phyloP scores from a whole-genome alignment of 2,113 vertebrate genomes.

The Myrmophylax atrothorax region DNA sequence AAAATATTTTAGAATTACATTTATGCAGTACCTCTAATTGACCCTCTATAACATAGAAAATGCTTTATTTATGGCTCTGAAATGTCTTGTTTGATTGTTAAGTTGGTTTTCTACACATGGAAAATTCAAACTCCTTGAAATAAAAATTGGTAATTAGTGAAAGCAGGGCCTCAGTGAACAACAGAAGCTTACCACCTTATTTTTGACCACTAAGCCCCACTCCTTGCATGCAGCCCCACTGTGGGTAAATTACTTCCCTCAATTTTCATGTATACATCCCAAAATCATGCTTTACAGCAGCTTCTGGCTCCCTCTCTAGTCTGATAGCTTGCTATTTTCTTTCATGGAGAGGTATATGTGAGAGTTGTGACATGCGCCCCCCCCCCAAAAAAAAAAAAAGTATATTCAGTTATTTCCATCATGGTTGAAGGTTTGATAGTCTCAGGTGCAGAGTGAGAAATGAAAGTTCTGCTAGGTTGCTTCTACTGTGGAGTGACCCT shows the following conservation, averaged over 20 bases:
- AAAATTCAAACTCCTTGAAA: background rate
- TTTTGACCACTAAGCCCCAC: background rate
- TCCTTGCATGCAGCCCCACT: background rate
- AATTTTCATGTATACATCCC: background rate
- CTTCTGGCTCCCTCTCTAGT: background rate
- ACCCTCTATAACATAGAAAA: background rate
- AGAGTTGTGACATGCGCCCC: background rate
- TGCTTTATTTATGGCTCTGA: background rate
- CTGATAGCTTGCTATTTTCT: background rate
- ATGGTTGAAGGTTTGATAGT: background rate
- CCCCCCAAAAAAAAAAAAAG: background rate
- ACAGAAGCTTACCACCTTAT: background rate
- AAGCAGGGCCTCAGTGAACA: background rate
- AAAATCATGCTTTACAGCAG: background rate
- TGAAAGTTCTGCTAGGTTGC: background rate
- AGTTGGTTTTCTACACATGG: background rate
- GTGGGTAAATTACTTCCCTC: background rate
- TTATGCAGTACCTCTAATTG: background rate
- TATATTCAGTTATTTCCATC: background rate
- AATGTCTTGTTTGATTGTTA: background rate
- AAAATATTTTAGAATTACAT: background rate
- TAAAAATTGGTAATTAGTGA: background rate
- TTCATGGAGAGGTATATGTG: background rate
- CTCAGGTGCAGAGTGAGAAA: background rate
- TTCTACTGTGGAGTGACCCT: background rate